Percentiles rank a stretch among this genome's conserved stretches.
phyloP scores from a whole-genome alignment of 2,888 invertebrate genomes.

The Hemithea aestivaria region DNA sequence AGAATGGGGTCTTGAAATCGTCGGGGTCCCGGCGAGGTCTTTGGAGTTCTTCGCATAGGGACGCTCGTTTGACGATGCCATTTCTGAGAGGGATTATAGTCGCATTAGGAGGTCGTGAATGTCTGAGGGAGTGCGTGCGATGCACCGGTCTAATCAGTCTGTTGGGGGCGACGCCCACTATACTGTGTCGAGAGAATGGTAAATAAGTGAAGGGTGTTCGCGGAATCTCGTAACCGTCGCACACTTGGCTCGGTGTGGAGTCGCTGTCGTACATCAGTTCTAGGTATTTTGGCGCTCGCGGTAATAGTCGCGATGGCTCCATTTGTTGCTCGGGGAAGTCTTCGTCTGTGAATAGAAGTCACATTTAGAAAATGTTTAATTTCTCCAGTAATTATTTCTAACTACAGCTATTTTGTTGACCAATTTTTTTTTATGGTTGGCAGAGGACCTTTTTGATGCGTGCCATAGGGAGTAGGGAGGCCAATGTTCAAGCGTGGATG shows the following conservation, averaged over 20 bases:
- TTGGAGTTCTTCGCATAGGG: slow-evolving; percentile 50
- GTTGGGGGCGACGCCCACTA: slow-evolving; percentile 64
- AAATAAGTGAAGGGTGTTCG: slow-evolving; percentile 48
- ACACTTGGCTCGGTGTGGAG: slow-evolving; percentile 52
- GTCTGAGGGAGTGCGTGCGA: slow-evolving; percentile 57
- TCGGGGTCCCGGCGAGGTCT: slow-evolving; percentile 41
- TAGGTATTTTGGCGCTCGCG: slow-evolving; percentile 80
- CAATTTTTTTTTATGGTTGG: too few relatives aligned
- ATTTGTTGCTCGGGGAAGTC: slow-evolving; percentile 61
- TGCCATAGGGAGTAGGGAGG: too few relatives aligned
- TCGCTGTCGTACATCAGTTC: slow-evolving; percentile 82
- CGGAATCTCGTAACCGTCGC: slow-evolving; percentile 83
- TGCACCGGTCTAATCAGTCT: slow-evolving; percentile 54
- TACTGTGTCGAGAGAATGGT: slow-evolving; percentile 61
- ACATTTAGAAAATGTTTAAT: slow-evolving; percentile 5
- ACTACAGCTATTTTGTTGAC: too few relatives aligned
- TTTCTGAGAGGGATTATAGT: slow-evolving; percentile 64
- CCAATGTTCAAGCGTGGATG: too few relatives aligned
- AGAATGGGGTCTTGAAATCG: slow-evolving; percentile 68
- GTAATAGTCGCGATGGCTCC: slow-evolving; percentile 63
- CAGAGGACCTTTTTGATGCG: too few relatives aligned
- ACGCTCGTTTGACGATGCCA: slow-evolving; percentile 58
- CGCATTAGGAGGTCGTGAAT: slow-evolving; percentile 59
- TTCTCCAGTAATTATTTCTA: too few relatives aligned
- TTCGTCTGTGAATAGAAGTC: slow-evolving; percentile 47